Percentiles rank a stretch among this genome's conserved stretches.
Conservation (phyloP, 1,140 invertebrate species). For the Dryas iulia region DNA sequence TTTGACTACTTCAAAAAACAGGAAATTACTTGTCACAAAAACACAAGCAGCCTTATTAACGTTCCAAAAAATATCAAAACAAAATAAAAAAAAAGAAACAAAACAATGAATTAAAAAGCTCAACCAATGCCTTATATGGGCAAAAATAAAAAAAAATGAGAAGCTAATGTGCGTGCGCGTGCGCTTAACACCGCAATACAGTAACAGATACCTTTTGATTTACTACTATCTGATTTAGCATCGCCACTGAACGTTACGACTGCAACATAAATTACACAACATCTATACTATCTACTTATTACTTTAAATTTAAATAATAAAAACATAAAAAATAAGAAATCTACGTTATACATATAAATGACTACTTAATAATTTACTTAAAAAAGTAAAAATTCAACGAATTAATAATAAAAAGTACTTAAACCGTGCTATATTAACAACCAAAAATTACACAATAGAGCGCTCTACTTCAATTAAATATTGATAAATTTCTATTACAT, state of each 20-base stretch:
- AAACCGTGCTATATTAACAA: neutral
- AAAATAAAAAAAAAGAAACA: neutral
- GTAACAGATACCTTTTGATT: constrained; percentile 35
- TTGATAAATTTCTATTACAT: neutral
- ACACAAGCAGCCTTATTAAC: neutral
- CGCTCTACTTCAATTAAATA: neutral
- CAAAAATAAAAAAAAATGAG: neutral
- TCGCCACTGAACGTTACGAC: constrained; percentile 47
- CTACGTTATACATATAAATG: too few relatives aligned
- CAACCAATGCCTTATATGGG: neutral
- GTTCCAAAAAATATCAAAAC: neutral
- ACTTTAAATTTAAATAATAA: too few relatives aligned
- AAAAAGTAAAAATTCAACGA: neutral
- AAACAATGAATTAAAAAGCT: neutral
- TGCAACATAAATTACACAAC: constrained; percentile 40
- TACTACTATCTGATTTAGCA: constrained; percentile 39
- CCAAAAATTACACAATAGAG: neutral
- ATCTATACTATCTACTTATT: too few relatives aligned
- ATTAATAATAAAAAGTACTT: neutral
- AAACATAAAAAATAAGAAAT: too few relatives aligned
- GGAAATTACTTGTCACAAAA: neutral
- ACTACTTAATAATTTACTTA: neutral
- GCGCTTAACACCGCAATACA: constrained; percentile 24
- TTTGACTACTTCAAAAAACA: too few relatives aligned
- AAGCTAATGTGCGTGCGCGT: constrained; percentile 6